Evolutionary conservation across 2,113 vertebrate species (phyloP).

Genomic region (Aplodontia rufa): DNA sequence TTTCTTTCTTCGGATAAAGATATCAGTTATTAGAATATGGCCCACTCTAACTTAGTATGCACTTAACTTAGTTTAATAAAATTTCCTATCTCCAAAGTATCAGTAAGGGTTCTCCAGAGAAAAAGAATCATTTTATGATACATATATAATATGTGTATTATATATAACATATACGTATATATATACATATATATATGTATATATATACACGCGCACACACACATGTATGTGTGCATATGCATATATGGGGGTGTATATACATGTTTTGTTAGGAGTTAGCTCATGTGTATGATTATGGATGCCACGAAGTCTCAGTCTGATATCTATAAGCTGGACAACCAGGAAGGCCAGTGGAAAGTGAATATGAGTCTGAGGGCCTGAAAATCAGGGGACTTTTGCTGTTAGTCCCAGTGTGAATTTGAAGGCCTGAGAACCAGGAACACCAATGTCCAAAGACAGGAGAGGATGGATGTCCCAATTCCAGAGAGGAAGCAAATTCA

Average conservation of each 20-base stretch:
- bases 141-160: background rate
- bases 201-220: too few relatives aligned
- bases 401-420: background rate
- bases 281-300: background rate
- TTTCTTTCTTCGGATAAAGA: background rate
- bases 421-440: background rate
- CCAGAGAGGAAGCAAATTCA: background rate
- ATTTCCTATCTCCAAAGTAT: background rate
- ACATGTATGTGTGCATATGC: too few relatives aligned
- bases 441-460: background rate
- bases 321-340: background rate
- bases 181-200: background rate
- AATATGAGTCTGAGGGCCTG: background rate
- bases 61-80: background rate
- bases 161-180: too few relatives aligned
- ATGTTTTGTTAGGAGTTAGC: background rate
- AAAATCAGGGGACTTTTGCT: background rate
- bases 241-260: background rate
- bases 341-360: background rate
- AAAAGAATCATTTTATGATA: background rate
- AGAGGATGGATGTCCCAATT: too few relatives aligned
- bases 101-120: background rate
- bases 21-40: background rate
- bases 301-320: background rate
- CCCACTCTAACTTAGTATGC: too few relatives aligned